Percentiles rank a stretch among this genome's conserved stretches.
Evolutionary conservation across 2,113 vertebrate genomes (phyloP).

Genomic region (Seriola rivoliana): DNA sequence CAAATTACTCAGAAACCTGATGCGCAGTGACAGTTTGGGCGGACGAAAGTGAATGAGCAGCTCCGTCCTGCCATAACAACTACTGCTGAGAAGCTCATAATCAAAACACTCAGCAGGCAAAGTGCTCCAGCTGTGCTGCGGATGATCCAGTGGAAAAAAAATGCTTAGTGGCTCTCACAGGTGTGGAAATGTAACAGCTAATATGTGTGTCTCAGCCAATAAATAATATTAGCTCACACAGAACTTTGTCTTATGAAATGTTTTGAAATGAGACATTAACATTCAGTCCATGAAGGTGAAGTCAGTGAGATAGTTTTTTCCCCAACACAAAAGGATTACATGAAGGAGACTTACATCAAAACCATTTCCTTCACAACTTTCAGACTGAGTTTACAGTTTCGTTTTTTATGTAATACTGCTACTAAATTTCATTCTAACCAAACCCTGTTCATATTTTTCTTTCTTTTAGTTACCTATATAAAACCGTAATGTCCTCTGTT

Average conservation of each 20-base stretch:
- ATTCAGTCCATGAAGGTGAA: conserved; percentile 29
- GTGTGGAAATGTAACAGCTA: conserved; percentile 41
- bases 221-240: conserved; percentile 50
- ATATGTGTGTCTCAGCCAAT: conserved; percentile 20
- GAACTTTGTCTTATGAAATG: conserved; percentile 47
- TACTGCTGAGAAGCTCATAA: conserved; percentile 33
- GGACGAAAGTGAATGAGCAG: conserved; percentile 39
- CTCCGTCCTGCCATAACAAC: conserved; percentile 36
- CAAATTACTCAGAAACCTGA: conserved; percentile 39
- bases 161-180: conserved; percentile 31
- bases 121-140: conserved; percentile 53
- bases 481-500: neutral
- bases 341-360: conserved; percentile 24
- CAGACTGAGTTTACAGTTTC: neutral
- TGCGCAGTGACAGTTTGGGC: conserved; percentile 28
- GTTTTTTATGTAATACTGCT: conserved; percentile 14
- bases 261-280: conserved; percentile 44
- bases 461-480: neutral
- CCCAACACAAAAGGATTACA: conserved; percentile 20
- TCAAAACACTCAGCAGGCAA: conserved; percentile 45
- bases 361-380: conserved; percentile 34
- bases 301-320: conserved; percentile 8
- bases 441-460: neutral
- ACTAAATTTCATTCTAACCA: neutral
- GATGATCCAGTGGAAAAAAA: conserved; percentile 49